Percentiles rank a stretch among this genome's conserved stretches.
phyloP scores from a whole-genome alignment of 2,888 invertebrate genomes.

The Cordylochernes scorpioides region DNA sequence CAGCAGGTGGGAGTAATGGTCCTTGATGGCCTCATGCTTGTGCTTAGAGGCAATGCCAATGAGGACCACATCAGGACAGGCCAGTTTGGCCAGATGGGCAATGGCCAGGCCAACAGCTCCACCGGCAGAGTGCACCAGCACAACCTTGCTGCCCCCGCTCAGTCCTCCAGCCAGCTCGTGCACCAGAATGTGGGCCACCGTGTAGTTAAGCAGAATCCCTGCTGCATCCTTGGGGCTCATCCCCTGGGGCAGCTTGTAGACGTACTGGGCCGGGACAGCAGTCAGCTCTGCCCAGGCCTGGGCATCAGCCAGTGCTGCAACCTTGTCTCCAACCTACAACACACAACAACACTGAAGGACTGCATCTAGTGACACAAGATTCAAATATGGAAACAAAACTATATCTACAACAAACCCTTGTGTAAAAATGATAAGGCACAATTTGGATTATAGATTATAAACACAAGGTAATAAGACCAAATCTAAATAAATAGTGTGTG shows the following conservation, averaged over 20 bases:
- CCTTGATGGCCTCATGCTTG: slow-evolving; percentile 56
- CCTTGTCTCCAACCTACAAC: slow-evolving; percentile 26
- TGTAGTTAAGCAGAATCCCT: slow-evolving; percentile 57
- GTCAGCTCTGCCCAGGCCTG: slow-evolving; percentile 64
- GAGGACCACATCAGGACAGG: slow-evolving; percentile 45
- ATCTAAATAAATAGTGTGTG: too few relatives aligned
- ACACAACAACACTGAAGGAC: background rate
- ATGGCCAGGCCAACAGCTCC: slow-evolving; percentile 68
- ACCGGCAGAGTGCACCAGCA: slow-evolving; percentile 60
- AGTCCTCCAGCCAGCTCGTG: slow-evolving; percentile 57
- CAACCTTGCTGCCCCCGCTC: slow-evolving; percentile 44
- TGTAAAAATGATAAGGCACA: too few relatives aligned
- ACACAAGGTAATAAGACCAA: too few relatives aligned
- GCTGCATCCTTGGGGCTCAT: slow-evolving; percentile 52
- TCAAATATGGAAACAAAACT: background rate
- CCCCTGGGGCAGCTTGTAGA: slow-evolving; percentile 44
- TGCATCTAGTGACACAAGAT: background rate
- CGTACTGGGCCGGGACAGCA: slow-evolving; percentile 46
- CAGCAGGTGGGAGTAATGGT: slow-evolving; percentile 41
- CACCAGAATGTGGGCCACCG: slow-evolving; percentile 54
- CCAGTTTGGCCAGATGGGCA: slow-evolving; percentile 48
- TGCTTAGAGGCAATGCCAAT: slow-evolving; percentile 57
- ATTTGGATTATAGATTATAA: too few relatives aligned
- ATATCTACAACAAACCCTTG: too few relatives aligned
- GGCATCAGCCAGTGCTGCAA: slow-evolving; percentile 56